Percentiles rank a stretch among this genome's conserved stretches.
These are phyloP conservation scores for Latheticus oryzae DNA, from an alignment of 2,888 invertebrate species.

Conservation along the genomic window DNA sequence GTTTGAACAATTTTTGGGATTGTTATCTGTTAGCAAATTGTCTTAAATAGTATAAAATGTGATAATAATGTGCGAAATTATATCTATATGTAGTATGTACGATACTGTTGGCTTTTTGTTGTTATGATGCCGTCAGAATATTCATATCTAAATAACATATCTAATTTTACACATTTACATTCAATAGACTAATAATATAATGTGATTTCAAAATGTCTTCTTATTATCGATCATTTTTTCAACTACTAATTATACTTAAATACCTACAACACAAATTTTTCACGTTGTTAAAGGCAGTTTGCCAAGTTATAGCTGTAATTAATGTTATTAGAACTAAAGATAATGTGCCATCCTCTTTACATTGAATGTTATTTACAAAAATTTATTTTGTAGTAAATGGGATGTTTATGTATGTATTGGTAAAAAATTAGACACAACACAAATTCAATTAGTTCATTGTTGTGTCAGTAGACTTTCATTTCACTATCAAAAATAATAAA, in stretches of 20 bases:
- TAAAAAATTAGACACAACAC: conserved; percentile 19
- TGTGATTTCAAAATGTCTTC: conserved; percentile 28
- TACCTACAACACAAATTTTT: conserved; percentile 14
- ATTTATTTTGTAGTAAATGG: conserved; percentile 29
- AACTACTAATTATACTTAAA: conserved; percentile 9
- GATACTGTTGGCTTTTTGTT: conserved; percentile 33
- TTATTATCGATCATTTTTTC: conserved; percentile 10
- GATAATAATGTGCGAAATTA: conserved; percentile 36
- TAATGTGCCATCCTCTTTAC: conserved; percentile 37
- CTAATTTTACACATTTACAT: conserved; percentile 15
- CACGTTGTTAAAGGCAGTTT: conserved; percentile 30
- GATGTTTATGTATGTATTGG: conserved; percentile 22
- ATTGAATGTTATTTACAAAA: conserved; percentile 15
- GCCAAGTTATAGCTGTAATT: conserved; percentile 32
- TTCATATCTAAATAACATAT: conserved; percentile 21
- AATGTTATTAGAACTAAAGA: conserved; percentile 29
- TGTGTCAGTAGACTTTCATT: conserved; percentile 20
- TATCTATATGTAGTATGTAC: conserved; percentile 30
- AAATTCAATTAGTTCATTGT: conserved; percentile 16
- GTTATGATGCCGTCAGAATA: conserved; percentile 21
- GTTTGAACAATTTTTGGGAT: conserved; percentile 34
- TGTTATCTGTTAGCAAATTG: conserved; percentile 17
- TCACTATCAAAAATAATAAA: too few relatives aligned
- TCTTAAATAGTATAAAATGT: conserved; percentile 33
- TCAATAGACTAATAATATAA: conserved; percentile 9